Base-by-base conservation (phyloP, 2,113 vertebrate genomes). In the Festucalex cinctus region DNA sequence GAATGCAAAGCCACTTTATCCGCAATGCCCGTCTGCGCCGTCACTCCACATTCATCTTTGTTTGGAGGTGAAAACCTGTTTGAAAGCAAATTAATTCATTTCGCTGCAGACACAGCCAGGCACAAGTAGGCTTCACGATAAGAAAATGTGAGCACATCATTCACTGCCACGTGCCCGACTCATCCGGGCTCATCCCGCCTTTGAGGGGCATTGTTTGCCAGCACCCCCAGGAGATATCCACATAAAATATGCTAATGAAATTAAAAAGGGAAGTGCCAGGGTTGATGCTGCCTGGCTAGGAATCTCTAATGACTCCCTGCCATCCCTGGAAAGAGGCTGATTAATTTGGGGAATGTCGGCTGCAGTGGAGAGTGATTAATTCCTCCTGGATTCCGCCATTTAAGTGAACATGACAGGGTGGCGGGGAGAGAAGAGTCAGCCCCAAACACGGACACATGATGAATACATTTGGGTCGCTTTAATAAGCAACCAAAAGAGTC, bases 201-300 rank as follows among this genome's bases (percentile, higher is more conserved):
- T 73, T 78, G 73, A 70, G 49, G 66, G 79, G 66, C 76, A 80
- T 75, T 86, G 77, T 84, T 88, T 82, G 80, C 76, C 28, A 28
- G 26, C 54, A 14, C 54, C 67, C 79, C 62, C 63, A 26, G 63
- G 65, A 85, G 82, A 84, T 73, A 85, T 83, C 77, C 78, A 72
- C 78, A 86, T 88, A 87, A 88, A 90, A 87, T 87, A 88, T 89
- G 86, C 76, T 84, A 88, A 91, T 89, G 77, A 87, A 89, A 92
- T 89, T 88, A 89, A 86, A 86, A 51, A 75, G 41, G 74, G 71
- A 81, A 85, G 77, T 68, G 75, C 63, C 68, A 84, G 77, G 68
- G 68, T 72, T 80, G 85, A 81, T 70, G 78, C 73, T 48, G 81
- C 76, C 74, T 77, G 69, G 59, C 66, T 74, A 65, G 70, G 83